Conservation (phyloP, 1,140 invertebrate genomes). For the Melanaphis sacchari region DNA sequence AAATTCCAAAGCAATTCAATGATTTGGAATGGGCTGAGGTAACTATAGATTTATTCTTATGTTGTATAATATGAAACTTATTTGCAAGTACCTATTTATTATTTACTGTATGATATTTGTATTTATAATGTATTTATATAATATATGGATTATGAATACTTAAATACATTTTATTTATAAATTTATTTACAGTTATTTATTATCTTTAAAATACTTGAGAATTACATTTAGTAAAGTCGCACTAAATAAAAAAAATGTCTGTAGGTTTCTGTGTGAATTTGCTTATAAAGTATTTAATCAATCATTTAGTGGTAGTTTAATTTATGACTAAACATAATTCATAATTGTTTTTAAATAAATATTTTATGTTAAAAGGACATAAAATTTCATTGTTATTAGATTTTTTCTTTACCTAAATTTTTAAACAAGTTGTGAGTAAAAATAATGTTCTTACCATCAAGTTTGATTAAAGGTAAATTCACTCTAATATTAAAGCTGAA, state of each 20-base stretch:
- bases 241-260: not conserved
- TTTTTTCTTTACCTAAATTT: too few species aligned
- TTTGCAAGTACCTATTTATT: not conserved
- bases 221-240: not conserved
- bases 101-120: not conserved
- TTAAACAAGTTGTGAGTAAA: not conserved
- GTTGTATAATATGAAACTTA: not conserved
- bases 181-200: not conserved
- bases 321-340: too few species aligned
- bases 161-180: not conserved
- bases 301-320: not conserved
- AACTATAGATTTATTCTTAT: slow-evolving; percentile 49
- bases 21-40: slow-evolving; percentile 71
- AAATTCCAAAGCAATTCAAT: slow-evolving; percentile 67
- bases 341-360: not conserved
- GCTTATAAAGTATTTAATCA: not conserved
- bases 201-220: not conserved
- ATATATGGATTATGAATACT: not conserved
- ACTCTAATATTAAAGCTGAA: slow-evolving; percentile 35
- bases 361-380: not conserved
- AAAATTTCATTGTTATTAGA: too few species aligned
- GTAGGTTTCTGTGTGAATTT: not conserved
- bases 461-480: not conserved
- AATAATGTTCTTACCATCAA: not conserved
- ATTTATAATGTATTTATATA: not conserved